Evolutionary conservation across 2,797 vertebrate species (phyloP), one percentile per base, ranked within the genome.

Genomic region (Pipistrellus kuhlii): DNA sequence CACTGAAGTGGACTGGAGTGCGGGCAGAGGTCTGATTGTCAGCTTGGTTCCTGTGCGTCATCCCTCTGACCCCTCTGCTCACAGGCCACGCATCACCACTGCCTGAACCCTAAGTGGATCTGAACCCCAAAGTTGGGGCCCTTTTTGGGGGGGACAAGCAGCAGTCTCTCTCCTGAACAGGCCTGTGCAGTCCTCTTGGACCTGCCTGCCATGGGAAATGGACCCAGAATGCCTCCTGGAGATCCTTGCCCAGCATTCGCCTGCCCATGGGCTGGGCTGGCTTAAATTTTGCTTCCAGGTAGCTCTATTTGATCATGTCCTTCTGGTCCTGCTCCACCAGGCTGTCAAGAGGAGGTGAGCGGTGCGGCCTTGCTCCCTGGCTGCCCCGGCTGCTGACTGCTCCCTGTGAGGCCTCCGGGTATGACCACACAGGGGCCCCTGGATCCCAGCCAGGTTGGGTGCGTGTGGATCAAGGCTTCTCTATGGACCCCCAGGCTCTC

Each of bases 311-410:
- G 14, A 20, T 35, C 3, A 0, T 11, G 9, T 11, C 20, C 51
- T 13, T n/a, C 21, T 32, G 64, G 51, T 41, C n/a, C 25, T 4
- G 12, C 57, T 21, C 55, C n/a, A 62, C 77, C 59, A 15, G 73
- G 72, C 59, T 44, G 41, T 55, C 57, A 78, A 76, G 32, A 59
- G 21, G 41, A 59, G 41, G 38, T 41, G 14, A 78, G 57, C 35
- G 8, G 3, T 0, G 2, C 30, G 20, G 35, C 27, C 48, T 1
- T 8, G 59, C 38, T 51, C 41, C n/a, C 25, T 48, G 7, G 0
- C 87, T 14, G 32, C 75, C 64, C 93, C 1, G 13, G 69, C 17
- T 35, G 18, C 48, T 20, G n/a, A 59, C 76, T 59, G 17, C 48
- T 73, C 69, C 76, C 69, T 35, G n/a, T 3, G 6, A 80, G n/a